Base-by-base conservation (phyloP, 1,140 invertebrate species). In the Heliconius melpomene region DNA sequence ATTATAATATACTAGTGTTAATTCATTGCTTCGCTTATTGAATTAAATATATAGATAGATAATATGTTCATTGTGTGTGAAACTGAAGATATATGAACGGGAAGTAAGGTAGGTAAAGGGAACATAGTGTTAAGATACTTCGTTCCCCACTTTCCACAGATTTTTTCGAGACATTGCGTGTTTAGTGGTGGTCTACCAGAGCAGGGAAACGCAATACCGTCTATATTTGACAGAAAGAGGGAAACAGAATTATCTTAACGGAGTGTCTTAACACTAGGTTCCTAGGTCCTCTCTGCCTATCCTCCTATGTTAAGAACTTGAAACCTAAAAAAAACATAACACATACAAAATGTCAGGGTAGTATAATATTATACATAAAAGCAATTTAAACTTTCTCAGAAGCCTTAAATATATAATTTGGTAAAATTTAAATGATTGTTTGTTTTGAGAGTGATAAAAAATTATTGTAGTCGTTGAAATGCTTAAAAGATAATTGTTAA, bases 381-480 rank as follows among this genome's bases (percentile, higher is more conserved):
- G 9, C 26, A n/a, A 66, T 29, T 66, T 66, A 29, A n/a, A 1
- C 2, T 11, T 66, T 66, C 60, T 29, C 23, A 66, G 60, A 66
- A 66, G 29, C 26, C 11, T 66, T 66, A 66, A 66, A 66, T 66
- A 66, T 13, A 66, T 29, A 66, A 66, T 66, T 66, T 66, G 60
- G 60, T 23, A 66, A 66, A 66, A 66, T 29, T 66, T 66, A 66
- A 66, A 66, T 29, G 60, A 66, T 66, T 66, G 60, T 66, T 66
- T 66, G 60, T 66, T 66, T 66, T 66, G 26, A 26, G 26, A 66
- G 60, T 66, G 60, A 66, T 66, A 66, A 66, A 66, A 66, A 66
- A 66, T 18, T 66, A 29, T 66, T 66, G 60, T 26, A 66, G 13
- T 66, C 60, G 60, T 66, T 66, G 60, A 26, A 60, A 66, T 29